A percentile compares a stretch with the other conserved stretches of the same genome.
phyloP scores from a whole-genome alignment of 2,888 invertebrate genomes.

The Eustalomyia histrio region DNA sequence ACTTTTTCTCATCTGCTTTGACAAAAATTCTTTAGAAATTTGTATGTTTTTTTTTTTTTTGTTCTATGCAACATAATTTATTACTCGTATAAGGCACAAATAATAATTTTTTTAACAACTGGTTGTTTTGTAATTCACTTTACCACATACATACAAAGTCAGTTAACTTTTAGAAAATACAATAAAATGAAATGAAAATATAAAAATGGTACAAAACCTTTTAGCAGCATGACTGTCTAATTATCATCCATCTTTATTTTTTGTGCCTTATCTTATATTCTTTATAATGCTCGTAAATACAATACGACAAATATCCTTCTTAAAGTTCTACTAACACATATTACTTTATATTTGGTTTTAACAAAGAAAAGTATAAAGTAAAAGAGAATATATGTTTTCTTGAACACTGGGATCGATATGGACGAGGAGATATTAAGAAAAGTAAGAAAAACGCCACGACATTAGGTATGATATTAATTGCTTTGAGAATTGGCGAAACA shows the following conservation, averaged over 20 bases:
- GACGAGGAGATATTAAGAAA: no score
- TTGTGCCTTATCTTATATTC: neutral
- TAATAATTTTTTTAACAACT: constrained; percentile 10
- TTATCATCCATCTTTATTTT: constrained; percentile 54
- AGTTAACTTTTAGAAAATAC: constrained; percentile 18
- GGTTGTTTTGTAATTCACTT: constrained; percentile 24
- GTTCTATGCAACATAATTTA: constrained; percentile 25
- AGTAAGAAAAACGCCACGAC: no score
- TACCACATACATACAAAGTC: neutral
- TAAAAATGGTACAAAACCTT: constrained; percentile 27
- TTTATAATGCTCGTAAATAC: constrained; percentile 13
- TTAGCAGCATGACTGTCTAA: constrained; percentile 59
- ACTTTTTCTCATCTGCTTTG: neutral
- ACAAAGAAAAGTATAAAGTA: neutral
- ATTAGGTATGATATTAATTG: no score
- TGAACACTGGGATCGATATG: neutral
- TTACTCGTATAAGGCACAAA: constrained; percentile 10
- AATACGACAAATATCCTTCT: constrained; percentile 50
- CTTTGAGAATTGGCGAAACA: no score
- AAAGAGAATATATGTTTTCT: neutral
- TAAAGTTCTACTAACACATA: neutral
- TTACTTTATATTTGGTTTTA: constrained; percentile 1
- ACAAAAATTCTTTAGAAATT: neutral
- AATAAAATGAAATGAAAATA: no score
- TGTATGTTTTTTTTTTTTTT: neutral